Evolutionary conservation across 1,140 invertebrate species (phyloP).

Genomic region (Euura lappo): DNA sequence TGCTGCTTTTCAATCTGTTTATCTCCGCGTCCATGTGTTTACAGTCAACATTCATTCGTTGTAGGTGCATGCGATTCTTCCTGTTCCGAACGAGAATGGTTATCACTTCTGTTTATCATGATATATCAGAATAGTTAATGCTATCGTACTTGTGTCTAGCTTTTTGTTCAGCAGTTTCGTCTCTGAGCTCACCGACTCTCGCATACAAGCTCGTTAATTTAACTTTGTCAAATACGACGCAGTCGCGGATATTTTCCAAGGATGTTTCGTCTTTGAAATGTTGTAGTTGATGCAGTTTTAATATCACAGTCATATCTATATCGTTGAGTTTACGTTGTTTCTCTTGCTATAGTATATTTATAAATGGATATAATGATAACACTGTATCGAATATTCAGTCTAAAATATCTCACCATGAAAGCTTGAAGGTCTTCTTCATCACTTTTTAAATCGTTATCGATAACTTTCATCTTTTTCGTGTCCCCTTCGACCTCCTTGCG

Average conservation of each 20-base stretch:
- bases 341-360: constrained; percentile 60
- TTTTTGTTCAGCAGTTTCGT: constrained; percentile 67
- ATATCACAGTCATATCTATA: constrained; percentile 67
- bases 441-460: constrained; percentile 40
- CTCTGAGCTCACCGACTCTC: constrained; percentile 69
- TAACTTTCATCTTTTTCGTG: constrained; percentile 41
- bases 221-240: constrained; percentile 68
- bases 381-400: constrained; percentile 2
- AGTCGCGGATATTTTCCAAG: constrained; percentile 63
- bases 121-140: not conserved
- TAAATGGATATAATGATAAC: constrained; percentile 28
- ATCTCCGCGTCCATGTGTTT: constrained; percentile 63
- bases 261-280: constrained; percentile 60
- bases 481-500: constrained; percentile 52
- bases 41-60: constrained; percentile 63
- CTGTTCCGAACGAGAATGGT: constrained; percentile 28
- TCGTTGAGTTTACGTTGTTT: constrained; percentile 75
- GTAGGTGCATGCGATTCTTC: constrained; percentile 61
- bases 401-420: constrained; percentile 46
- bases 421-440: constrained; percentile 47
- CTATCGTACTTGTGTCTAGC: constrained; percentile 64
- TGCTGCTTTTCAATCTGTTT: constrained; percentile 56
- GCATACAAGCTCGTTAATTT: constrained; percentile 64
- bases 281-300: constrained; percentile 73
- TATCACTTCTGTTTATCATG: too few relatives aligned